phyloP scores from a whole-genome alignment of 2,797 vertebrate genomes.

The Cichlasoma orientale region DNA sequence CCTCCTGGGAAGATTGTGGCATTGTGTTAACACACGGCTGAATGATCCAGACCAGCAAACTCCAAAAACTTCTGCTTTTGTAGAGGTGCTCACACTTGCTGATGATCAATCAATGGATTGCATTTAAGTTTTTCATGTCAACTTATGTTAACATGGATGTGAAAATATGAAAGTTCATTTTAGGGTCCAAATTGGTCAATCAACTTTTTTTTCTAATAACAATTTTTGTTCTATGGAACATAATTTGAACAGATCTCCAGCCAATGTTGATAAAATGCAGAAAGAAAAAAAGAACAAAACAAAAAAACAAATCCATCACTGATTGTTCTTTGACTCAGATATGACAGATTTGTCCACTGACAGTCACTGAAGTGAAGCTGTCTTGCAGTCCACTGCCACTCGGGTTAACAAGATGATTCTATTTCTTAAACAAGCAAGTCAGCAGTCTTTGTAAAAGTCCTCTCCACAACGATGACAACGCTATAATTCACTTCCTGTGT shows the following conservation, averaged over 20 bases:
- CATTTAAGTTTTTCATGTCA: background rate
- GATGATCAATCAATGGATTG: background rate
- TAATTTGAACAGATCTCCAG: background rate
- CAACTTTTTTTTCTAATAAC: background rate
- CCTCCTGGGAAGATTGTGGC: background rate
- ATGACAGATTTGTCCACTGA: constrained; percentile 47
- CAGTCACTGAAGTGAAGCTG: constrained; percentile 42
- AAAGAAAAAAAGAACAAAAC: background rate
- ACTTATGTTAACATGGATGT: background rate
- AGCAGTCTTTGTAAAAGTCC: constrained; percentile 69
- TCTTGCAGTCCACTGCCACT: constrained; percentile 38
- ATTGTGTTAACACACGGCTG: background rate
- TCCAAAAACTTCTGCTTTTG: background rate
- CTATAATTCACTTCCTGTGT: constrained; percentile 75
- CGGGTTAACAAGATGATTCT: constrained; percentile 63
- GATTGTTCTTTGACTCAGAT: constrained; percentile 34
- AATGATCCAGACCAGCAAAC: background rate
- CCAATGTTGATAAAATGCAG: background rate
- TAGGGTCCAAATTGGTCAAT: background rate
- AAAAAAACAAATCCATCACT: background rate
- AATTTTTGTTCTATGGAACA: background rate
- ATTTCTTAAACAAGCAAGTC: constrained; percentile 63
- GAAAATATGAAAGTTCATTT: background rate
- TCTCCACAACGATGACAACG: constrained; percentile 59
- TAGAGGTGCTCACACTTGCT: background rate